A percentile compares a stretch with the other conserved stretches of the same genome.
Conservation (phyloP, 2,113 vertebrate species). For the Brachionichthys hirsutus region DNA sequence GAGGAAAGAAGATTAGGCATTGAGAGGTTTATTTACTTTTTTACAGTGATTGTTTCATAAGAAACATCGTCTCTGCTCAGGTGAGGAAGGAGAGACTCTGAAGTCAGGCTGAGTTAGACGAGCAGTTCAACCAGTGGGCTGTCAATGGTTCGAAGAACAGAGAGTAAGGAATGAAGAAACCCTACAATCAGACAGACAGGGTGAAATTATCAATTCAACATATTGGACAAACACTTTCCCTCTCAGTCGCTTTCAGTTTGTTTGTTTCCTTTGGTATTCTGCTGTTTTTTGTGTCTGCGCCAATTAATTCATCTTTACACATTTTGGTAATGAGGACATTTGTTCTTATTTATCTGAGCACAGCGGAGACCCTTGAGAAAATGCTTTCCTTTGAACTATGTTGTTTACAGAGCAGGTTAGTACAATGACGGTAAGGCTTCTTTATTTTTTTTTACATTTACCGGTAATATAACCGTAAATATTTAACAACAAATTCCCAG, state of each 20-base stretch:
- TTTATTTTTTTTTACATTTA: too few relatives aligned
- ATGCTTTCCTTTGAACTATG: slow-evolving; percentile 34
- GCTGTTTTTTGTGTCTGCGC: slow-evolving; percentile 9
- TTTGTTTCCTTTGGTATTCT: slow-evolving; percentile 10
- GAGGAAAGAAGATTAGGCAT: too few relatives aligned
- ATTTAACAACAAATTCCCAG: slow-evolving; percentile 22
- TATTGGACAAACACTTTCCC: neutral
- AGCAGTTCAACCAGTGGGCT: neutral
- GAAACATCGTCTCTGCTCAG: slow-evolving; percentile 14
- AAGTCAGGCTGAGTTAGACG: neutral
- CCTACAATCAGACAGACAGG: neutral
- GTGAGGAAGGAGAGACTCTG: neutral
- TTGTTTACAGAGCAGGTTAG: slow-evolving; percentile 43
- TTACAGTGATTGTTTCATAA: slow-evolving; percentile 26
- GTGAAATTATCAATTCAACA: slow-evolving; percentile 15
- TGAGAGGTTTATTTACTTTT: too few relatives aligned
- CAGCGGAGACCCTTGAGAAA: slow-evolving; percentile 22
- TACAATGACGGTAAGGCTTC: too few relatives aligned
- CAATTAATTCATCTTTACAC: slow-evolving; percentile 27
- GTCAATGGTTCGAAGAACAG: slow-evolving; percentile 6
- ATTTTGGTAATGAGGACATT: slow-evolving; percentile 1
- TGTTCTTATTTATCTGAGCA: neutral
- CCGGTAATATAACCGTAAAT: too few relatives aligned
- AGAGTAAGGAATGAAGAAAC: slow-evolving; percentile 4
- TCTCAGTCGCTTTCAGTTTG: neutral